These are phyloP conservation scores for Wiebesia pumilae DNA, from an alignment of 1,140 invertebrate species.

Conservation along the genomic window DNA sequence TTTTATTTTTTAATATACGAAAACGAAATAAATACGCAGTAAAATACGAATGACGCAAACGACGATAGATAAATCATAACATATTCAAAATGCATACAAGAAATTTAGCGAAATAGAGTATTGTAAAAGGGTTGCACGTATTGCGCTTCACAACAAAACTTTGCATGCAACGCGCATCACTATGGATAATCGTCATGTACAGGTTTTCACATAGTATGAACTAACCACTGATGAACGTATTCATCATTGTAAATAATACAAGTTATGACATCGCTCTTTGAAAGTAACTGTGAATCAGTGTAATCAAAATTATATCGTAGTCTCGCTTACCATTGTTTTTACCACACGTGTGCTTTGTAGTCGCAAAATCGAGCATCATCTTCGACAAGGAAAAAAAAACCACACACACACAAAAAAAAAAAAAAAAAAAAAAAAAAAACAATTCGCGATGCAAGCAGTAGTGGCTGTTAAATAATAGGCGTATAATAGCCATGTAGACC, in stretches of 20 bases:
- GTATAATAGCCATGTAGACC: background rate
- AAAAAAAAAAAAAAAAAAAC: background rate
- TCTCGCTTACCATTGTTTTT: constrained; percentile 5
- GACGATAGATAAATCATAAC: background rate
- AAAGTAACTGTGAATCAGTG: constrained; percentile 9
- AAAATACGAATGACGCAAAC: constrained; percentile 8
- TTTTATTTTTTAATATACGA: background rate
- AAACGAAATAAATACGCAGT: constrained; percentile 6
- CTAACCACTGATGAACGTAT: constrained; percentile 23
- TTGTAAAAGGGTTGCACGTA: background rate
- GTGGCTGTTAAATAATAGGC: background rate
- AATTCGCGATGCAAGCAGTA: background rate
- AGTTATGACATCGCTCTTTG: background rate
- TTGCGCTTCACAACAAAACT: constrained; percentile 10
- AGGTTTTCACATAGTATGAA: constrained; percentile 18
- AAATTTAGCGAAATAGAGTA: background rate
- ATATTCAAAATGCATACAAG: background rate
- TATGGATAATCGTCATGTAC: background rate
- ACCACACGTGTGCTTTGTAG: background rate
- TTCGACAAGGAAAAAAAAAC: no score
- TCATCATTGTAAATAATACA: constrained; percentile 40
- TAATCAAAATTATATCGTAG: background rate
- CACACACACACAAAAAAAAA: no score
- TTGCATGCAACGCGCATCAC: constrained; percentile 38
- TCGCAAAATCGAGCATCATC: background rate